Base-by-base conservation (phyloP, 2,888 invertebrate genomes). In the Steromphala cineraria region DNA sequence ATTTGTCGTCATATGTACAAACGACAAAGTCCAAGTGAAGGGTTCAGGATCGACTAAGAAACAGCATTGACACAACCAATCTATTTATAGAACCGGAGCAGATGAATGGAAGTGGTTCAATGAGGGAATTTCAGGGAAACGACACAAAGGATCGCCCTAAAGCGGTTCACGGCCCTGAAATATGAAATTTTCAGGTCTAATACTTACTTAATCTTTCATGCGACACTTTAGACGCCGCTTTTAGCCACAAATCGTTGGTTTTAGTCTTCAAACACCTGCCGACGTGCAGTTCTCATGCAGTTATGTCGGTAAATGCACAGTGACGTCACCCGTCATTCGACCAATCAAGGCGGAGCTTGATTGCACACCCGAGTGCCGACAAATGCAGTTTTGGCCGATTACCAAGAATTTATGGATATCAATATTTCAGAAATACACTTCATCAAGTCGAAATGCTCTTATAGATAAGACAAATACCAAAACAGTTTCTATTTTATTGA, bases 51-150 rank as follows among this genome's bases (percentile, higher is more conserved):
- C 36, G 36, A 36, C 56, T 56, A 8, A 56, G 67, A 67, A 36
- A 67, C 67, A n/a, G 67, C 67, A 67, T 67, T 67, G 67, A 67
- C 67, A 67, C 67, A 67, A 67, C 31, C 31, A 31, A n/a, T 67
- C 67, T 67, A 67, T 67, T 67, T 67, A 15, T 67, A 67, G 67
- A 67, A n/a, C 28, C 2, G 67, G 31, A 67, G 67, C 67, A 67
- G 28, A 67, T 67, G 67, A 67, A 67, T 67, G 67, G 67, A 67
- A 67, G 67, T 67, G 67, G 67, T 67, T 67, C 67, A 67, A 31
- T 67, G 36, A 36, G 67, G 67, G n/a, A n/a, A n/a, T n/a, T n/a
- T n/a, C n/a, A n/a, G n/a, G 67, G 67, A 67, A 67, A 36, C 67
- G 17, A 31, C 67, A 67, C 67, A 36, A 67, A 31, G 67, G 36